Percentiles rank a stretch among this genome's conserved stretches.
phyloP scores from a whole-genome alignment of 2,113 vertebrate species.

The Acrocephalus kingi region DNA sequence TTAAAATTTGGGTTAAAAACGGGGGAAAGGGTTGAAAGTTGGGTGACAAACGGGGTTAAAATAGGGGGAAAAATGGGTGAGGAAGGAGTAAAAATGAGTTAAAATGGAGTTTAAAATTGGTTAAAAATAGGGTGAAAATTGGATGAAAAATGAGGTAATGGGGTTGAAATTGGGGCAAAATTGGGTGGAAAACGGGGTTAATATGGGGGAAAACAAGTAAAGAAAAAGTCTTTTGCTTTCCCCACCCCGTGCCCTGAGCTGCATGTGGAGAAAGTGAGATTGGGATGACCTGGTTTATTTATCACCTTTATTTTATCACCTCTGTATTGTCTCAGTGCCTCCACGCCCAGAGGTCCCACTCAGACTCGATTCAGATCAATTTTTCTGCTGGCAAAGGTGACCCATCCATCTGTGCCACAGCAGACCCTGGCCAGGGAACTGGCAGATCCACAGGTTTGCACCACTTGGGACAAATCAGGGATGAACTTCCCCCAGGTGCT shows the following conservation, averaged over 20 bases:
- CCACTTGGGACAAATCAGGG: not conserved
- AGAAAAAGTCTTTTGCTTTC: not conserved
- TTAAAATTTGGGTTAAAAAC: too few species aligned
- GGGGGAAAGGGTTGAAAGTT: too few species aligned
- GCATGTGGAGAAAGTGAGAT: not conserved
- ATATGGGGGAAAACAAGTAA: too few species aligned
- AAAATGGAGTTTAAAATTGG: too few species aligned
- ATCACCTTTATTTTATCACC: not conserved
- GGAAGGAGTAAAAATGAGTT: too few species aligned
- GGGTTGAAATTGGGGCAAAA: too few species aligned
- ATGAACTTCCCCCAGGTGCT: not conserved
- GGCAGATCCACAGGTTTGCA: not conserved
- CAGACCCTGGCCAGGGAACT: not conserved
- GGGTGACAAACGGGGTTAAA: too few species aligned
- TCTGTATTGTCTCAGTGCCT: not conserved
- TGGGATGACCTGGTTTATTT: not conserved
- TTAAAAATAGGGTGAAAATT: too few species aligned
- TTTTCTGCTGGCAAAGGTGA: not conserved
- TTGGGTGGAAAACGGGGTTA: too few species aligned
- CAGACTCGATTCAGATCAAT: accelerated
- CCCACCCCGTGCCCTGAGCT: not conserved
- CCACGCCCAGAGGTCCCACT: accelerated
- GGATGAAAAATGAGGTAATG: too few species aligned
- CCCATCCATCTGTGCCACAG: not conserved
- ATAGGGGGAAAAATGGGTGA: too few species aligned